These are phyloP conservation scores for Anolis sagrei DNA, from an alignment of 2,113 vertebrate genomes.

Conservation along the genomic window DNA sequence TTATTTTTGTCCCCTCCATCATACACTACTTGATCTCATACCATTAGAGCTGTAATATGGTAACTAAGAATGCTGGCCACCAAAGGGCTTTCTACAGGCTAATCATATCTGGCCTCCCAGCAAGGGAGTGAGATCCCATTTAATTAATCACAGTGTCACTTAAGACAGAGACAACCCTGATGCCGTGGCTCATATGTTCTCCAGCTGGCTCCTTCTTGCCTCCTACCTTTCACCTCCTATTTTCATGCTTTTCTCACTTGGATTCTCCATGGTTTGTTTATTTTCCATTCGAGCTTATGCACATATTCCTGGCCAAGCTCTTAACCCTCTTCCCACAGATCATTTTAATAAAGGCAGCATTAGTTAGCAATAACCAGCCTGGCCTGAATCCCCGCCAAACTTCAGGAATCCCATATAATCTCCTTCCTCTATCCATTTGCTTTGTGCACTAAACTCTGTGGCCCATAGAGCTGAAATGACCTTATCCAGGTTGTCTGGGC, in stretches of 20 bases:
- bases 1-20: background rate
- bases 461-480: background rate
- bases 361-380: conserved; percentile 31
- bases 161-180: background rate
- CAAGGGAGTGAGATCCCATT: background rate
- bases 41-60: background rate
- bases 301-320: conserved; percentile 26
- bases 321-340: conserved; percentile 11
- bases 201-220: background rate
- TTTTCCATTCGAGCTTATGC: conserved; percentile 11
- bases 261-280: background rate
- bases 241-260: background rate
- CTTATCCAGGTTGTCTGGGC: conserved; percentile 4
- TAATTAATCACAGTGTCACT: conserved; percentile 25
- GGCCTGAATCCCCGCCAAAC: conserved; percentile 3
- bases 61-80: background rate
- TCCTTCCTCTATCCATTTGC: background rate
- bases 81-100: background rate
- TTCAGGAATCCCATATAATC: conserved; percentile 7
- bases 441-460: background rate
- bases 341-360: conserved; percentile 32
- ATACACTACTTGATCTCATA: background rate
- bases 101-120: background rate
- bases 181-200: background rate
- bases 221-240: background rate